These are phyloP conservation scores for Muntiacus muntjak DNA, from an alignment of 2,113 vertebrate genomes.

Conservation along the genomic window DNA sequence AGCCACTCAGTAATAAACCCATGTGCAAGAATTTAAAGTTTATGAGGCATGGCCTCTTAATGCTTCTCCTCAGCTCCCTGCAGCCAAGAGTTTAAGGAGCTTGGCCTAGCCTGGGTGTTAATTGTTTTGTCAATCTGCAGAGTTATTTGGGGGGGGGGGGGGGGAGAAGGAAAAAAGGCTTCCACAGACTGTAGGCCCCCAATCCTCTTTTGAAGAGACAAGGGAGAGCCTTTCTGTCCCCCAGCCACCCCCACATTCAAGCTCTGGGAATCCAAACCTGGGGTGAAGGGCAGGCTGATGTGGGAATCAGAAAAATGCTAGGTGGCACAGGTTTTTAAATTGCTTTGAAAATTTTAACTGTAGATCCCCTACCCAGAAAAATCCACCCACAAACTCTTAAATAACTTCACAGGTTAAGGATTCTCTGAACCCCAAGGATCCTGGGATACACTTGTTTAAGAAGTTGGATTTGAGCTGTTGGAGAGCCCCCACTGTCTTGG, in stretches of 20 bases:
- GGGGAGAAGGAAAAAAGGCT: neutral
- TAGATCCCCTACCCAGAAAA: neutral
- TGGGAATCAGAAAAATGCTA: neutral
- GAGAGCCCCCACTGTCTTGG: neutral
- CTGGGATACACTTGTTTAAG: neutral
- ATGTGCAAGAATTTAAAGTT: slow-evolving; percentile 71
- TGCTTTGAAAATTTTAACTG: neutral
- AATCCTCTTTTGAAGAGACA: slow-evolving; percentile 33
- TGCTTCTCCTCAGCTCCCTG: slow-evolving; percentile 46
- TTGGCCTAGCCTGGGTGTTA: slow-evolving; percentile 63
- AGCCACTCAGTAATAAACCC: slow-evolving; percentile 67
- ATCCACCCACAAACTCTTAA: neutral
- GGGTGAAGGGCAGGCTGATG: neutral
- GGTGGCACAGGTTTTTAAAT: neutral
- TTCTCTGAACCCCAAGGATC: neutral
- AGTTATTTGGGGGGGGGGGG: neutral
- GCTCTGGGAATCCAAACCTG: neutral
- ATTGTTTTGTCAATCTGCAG: slow-evolving; percentile 67
- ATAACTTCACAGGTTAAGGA: neutral
- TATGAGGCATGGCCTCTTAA: slow-evolving; percentile 75
- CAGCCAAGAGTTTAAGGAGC: slow-evolving; percentile 57
- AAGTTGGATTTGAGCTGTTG: neutral
- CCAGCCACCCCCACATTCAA: neutral
- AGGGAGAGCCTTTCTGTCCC: neutral
- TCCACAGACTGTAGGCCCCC: slow-evolving; percentile 11